Percentiles rank a stretch among this genome's conserved stretches.
Evolutionary conservation across 35 echinoderm and acorn worm species (phyloP).

Genomic region (Lytechinus pictus): DNA sequence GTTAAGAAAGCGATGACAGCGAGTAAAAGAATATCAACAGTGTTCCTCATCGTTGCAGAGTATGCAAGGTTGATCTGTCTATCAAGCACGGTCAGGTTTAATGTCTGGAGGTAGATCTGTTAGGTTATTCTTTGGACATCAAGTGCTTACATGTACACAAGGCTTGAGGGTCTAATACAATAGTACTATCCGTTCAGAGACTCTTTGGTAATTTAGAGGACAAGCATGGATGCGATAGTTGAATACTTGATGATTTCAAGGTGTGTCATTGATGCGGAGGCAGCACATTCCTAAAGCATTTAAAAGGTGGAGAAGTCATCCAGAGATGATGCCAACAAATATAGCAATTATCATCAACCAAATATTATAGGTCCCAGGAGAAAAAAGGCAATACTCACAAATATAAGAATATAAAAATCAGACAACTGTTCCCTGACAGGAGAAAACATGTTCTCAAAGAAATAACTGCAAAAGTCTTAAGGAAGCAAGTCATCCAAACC

Average conservation of each 20-base stretch:
- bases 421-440: too few species aligned
- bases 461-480: too few species aligned
- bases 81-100: neutral
- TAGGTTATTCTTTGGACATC: too few species aligned
- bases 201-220: neutral
- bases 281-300: neutral
- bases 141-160: too few species aligned
- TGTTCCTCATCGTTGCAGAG: neutral
- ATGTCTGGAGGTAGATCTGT: neutral
- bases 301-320: neutral
- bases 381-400: neutral
- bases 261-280: neutral
- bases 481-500: too few species aligned
- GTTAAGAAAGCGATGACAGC: neutral
- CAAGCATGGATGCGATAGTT: neutral
- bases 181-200: neutral
- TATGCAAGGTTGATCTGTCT: neutral
- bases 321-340: neutral
- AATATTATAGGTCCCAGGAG: neutral
- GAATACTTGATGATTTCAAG: neutral
- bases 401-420: neutral
- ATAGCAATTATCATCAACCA: neutral
- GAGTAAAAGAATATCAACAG: neutral
- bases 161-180: too few species aligned
- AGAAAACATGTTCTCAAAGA: too few species aligned